Conservation (phyloP, 2,113 vertebrate genomes). For the Carassius auratus region DNA sequence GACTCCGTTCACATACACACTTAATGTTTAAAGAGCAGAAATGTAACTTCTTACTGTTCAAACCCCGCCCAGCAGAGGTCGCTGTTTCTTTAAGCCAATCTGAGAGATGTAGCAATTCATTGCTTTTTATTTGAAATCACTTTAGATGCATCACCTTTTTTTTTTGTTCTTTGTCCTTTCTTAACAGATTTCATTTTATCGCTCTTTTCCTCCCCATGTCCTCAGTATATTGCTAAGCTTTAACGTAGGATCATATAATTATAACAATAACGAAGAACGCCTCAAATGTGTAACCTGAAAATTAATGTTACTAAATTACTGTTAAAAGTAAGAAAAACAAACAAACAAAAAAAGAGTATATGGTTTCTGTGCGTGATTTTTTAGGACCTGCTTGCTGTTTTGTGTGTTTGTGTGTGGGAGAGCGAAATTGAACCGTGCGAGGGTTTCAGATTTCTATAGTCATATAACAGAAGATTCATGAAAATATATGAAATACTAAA, state of each 20-base stretch:
- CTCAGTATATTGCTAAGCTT: slow-evolving; percentile 88
- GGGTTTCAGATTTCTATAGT: slow-evolving; percentile 82
- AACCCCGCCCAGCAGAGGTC: slow-evolving; percentile 70
- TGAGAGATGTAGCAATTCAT: slow-evolving; percentile 76
- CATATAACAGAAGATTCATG: slow-evolving; percentile 75
- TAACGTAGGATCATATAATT: slow-evolving; percentile 83
- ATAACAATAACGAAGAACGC: slow-evolving; percentile 79
- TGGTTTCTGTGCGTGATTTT: slow-evolving; percentile 79
- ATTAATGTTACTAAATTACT: slow-evolving; percentile 81
- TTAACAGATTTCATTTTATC: slow-evolving; percentile 72
- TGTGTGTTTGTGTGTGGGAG: slow-evolving; percentile 72
- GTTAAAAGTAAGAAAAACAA: slow-evolving; percentile 78
- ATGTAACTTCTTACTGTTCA: slow-evolving; percentile 80
- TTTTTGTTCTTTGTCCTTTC: slow-evolving; percentile 61
- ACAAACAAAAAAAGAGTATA: slow-evolving; percentile 73
- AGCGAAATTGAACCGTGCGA: slow-evolving; percentile 78
- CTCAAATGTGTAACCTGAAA: slow-evolving; percentile 84
- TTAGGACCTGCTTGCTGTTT: slow-evolving; percentile 82
- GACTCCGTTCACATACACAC: slow-evolving; percentile 54
- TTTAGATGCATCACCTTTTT: slow-evolving; percentile 70
- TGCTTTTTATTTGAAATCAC: slow-evolving; percentile 73
- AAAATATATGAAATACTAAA: slow-evolving; percentile 82
- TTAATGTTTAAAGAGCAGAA: slow-evolving; percentile 64
- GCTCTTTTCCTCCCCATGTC: slow-evolving; percentile 74
- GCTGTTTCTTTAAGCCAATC: slow-evolving; percentile 70